Base-by-base conservation (phyloP, 2,797 vertebrate species). In the Notoglanidium macrostoma region DNA sequence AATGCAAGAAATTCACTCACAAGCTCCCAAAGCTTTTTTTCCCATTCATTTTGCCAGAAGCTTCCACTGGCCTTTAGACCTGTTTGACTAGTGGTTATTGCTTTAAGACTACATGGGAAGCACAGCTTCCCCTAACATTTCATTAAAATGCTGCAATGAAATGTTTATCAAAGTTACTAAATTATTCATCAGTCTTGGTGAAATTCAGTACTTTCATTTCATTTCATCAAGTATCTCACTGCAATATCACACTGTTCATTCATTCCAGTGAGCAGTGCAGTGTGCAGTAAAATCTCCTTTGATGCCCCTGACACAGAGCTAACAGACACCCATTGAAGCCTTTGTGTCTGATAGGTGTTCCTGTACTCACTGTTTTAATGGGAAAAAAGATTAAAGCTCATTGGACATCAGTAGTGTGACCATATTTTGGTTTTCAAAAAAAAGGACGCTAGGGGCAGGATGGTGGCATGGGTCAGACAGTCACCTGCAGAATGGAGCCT, bases 21-120 rank as follows among this genome's bases (percentile, higher is more conserved):
- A 40, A 80, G 15, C 46, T 83, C 80, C 57, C 59, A 65, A 55
- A 87, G 46, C 51, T 40, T 21, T 84, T 54, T 83, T 57, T 51
- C 49, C 40, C 11, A 84, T 40, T 84, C 49, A 61, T 70, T 84
- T 63, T 49, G n/a, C 40, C 46, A 35, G 40, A 49, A 63, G 40
- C 44, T 63, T 73, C n/a, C n/a, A 14, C n/a, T 49, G 72, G 46
- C 44, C 59, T 77, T 85, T 35, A 54, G 29, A 54, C n/a, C 23
- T 14, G 67, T 73, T 61, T 82, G 85, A 87, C 77, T 40, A 49
- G 49, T 49, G 54, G 54, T 55, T 2, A 55, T 55, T 55, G 54
- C 54, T 55, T 55, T 55, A 55, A 55, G 10, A 54, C 51, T 54
- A 61, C 57, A 61, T 2, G 26, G 26, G 49, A 49, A 7, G 10